Conservation (phyloP, 2,113 vertebrate genomes). For the Vombatus ursinus region DNA sequence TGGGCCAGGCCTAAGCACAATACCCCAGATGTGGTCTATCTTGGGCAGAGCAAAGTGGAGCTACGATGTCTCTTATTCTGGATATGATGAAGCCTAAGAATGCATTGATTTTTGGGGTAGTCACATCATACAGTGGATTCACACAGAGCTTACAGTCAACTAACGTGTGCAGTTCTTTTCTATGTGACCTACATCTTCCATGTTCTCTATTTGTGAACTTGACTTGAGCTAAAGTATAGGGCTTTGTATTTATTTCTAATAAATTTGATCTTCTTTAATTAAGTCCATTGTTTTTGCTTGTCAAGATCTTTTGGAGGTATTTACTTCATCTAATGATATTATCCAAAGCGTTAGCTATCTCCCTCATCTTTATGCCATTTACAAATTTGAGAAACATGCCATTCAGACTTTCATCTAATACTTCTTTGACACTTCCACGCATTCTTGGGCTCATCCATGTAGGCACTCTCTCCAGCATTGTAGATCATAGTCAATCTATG, state of each 20-base stretch:
- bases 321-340: not conserved
- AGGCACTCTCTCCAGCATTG: not conserved
- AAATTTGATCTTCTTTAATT: not conserved
- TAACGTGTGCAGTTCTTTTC: not conserved
- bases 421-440: not conserved
- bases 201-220: not conserved
- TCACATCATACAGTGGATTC: not conserved
- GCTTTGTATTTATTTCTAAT: not conserved
- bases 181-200: not conserved
- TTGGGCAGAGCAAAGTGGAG: not conserved
- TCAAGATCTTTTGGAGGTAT: not conserved
- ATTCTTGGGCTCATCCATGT: not conserved
- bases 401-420: not conserved
- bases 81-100: not conserved
- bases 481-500: not conserved
- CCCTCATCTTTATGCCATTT: not conserved
- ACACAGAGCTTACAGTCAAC: not conserved
- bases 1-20: not conserved
- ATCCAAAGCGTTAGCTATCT: not conserved
- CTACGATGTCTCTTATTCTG: not conserved
- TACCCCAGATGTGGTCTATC: not conserved
- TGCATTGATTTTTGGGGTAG: not conserved
- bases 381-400: not conserved
- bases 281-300: not conserved
- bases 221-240: not conserved